These are phyloP conservation scores for Hydrolagus colliei DNA, from an alignment of 2,797 vertebrate genomes.

Conservation along the genomic window DNA sequence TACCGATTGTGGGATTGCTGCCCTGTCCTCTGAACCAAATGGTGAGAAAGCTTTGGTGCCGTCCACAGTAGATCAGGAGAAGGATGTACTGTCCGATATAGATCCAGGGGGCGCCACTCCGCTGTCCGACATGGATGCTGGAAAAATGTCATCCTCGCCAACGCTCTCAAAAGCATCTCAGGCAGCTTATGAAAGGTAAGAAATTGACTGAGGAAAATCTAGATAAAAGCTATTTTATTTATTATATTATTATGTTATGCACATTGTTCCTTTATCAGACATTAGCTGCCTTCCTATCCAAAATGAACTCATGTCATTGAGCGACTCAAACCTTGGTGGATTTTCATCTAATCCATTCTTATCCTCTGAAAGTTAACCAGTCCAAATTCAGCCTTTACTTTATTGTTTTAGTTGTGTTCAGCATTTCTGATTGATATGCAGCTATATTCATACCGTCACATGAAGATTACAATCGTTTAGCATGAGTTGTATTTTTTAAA, in stretches of 20 bases:
- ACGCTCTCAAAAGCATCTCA: not conserved
- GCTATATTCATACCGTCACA: not conserved
- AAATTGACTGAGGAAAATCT: too few relatives aligned
- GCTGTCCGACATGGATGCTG: not conserved
- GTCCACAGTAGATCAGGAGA: too few relatives aligned
- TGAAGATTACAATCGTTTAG: not conserved
- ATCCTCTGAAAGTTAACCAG: too few relatives aligned
- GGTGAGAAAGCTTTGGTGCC: too few relatives aligned
- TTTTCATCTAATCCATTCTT: not conserved
- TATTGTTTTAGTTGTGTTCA: too few relatives aligned
- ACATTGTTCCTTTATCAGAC: not conserved
- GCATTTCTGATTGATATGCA: too few relatives aligned
- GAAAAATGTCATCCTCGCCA: not conserved
- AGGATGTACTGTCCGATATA: not conserved
- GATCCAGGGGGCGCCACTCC: not conserved
- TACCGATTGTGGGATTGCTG: too few relatives aligned
- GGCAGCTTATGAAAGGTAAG: slow-evolving; percentile 20
- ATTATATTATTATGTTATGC: too few relatives aligned
- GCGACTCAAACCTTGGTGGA: not conserved
- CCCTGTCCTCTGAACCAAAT: too few relatives aligned
- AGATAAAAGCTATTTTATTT: not conserved
- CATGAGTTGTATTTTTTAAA: not conserved
- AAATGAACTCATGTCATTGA: not conserved
- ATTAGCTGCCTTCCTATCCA: not conserved
- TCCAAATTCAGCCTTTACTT: too few relatives aligned